Base-by-base conservation (phyloP, 2,888 invertebrate genomes). In the Ischnus inquisitorius region DNA sequence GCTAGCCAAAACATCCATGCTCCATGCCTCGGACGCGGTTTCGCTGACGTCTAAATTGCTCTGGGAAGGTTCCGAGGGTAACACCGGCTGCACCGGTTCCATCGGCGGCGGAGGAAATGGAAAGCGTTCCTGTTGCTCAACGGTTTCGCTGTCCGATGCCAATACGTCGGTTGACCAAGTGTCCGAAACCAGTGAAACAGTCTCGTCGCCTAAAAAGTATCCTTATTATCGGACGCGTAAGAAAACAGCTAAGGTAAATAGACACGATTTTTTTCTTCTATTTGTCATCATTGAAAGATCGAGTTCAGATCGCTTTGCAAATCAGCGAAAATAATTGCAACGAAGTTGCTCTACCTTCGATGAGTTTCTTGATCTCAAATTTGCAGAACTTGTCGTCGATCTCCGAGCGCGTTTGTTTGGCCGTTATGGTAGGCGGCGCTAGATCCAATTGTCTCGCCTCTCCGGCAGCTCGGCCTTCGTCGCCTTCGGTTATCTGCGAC, bases 131-230 rank as follows among this genome's bases (percentile, higher is more conserved):
- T 95, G 95, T 86, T 97, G 97, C 87, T 98, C 98, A 60, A 98
- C 96, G 19, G 97, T 97, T 94, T 99, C 99, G 12, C 98, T 98
- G 94, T 99, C 99, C 77, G 98, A 98, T 0, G 99, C 99, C 78
- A 99, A 94, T 65, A 99, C 99, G 94, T 99, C 99, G 0, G 99
- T 99, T 88, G 98, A 98, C 99, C 99, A 99, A 0, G 99, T 99
- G 93, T 99, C 99, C 65, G 98, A 98, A 89, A 99, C 98, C 91
- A 99, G 96, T 48, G 99, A 99, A 89, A 98, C 97, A 0, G 98
- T 98, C 94, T 99, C 99, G 93, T 99, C 99, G 1, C 97, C 97
- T 92, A 60, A 77, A 79, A 88, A 78, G 82, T 67, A 82, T 75
- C 68, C 65, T 83, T 84, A 72, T 77, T 84, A 79, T 83, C 71